These are phyloP conservation scores for Atta texana DNA, from an alignment of 1,140 invertebrate genomes.

Conservation along the genomic window DNA sequence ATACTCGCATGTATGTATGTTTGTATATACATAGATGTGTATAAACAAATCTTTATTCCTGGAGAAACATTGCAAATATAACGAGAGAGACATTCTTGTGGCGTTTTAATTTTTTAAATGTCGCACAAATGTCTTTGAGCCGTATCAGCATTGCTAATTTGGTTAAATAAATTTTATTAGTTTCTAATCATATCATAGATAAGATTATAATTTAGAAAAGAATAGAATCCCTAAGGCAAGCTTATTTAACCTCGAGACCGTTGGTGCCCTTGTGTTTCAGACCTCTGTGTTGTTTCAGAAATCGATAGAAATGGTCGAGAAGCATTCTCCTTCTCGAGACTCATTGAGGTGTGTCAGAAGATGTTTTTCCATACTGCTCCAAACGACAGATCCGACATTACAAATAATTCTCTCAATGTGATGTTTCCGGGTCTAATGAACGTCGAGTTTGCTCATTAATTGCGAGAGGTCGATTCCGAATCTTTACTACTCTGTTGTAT, in stretches of 20 bases:
- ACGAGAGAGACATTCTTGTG: not conserved
- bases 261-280: not conserved
- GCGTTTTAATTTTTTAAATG: not conserved
- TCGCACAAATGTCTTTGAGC: not conserved
- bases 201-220: constrained; percentile 8
- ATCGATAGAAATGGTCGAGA: not conserved
- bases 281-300: constrained; percentile 12
- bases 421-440: constrained; percentile 43
- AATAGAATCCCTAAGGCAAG: not conserved
- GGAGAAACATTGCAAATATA: not conserved
- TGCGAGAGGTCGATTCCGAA: constrained; percentile 1
- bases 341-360: not conserved
- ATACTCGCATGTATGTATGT: not conserved
- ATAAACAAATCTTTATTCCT: not conserved
- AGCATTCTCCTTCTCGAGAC: not conserved
- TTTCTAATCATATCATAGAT: not conserved
- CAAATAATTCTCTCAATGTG: constrained; percentile 26
- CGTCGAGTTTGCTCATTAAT: constrained; percentile 50
- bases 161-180: constrained; percentile 16
- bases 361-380: not conserved
- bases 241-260: constrained; percentile 29
- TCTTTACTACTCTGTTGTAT: constrained; percentile 31
- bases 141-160: constrained; percentile 14
- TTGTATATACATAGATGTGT: not conserved
- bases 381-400: constrained; percentile 22